phyloP scores from a whole-genome alignment of 2,888 invertebrate species.

The Ectemnius continuus region DNA sequence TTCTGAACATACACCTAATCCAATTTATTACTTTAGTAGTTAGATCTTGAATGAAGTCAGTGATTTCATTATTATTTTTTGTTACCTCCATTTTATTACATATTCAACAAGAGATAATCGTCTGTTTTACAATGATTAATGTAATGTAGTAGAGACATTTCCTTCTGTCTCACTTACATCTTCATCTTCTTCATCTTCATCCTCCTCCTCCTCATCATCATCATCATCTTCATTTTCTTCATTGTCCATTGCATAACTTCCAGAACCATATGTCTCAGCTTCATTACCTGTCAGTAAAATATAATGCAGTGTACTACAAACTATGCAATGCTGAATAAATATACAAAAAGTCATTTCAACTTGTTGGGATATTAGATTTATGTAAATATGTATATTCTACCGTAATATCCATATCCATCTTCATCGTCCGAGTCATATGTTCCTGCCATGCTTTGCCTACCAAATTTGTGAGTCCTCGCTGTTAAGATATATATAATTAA shows the following conservation, averaged over 20 bases:
- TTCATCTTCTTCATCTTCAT: conserved; percentile 56
- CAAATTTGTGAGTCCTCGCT: conserved; percentile 93
- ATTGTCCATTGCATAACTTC: conserved; percentile 64
- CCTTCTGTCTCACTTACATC: conserved; percentile 43
- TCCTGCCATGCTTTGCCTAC: conserved; percentile 86
- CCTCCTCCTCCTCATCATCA: conserved; percentile 79
- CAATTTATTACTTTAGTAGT: too few relatives aligned
- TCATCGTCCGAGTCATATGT: conserved; percentile 84
- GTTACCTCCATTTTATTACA: background rate
- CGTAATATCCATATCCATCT: conserved; percentile 79
- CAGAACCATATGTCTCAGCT: conserved; percentile 52
- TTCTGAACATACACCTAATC: too few relatives aligned
- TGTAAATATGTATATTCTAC: conserved; percentile 55
- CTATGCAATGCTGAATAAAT: background rate
- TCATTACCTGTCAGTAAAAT: conserved; percentile 59
- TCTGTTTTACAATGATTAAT: conserved; percentile 19
- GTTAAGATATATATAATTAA: conserved; percentile 59
- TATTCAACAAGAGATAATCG: background rate
- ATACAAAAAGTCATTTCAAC: background rate
- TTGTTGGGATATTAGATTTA: background rate
- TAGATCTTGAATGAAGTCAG: too few relatives aligned
- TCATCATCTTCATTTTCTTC: conserved; percentile 77
- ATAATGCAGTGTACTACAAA: conserved; percentile 7
- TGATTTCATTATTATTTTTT: too few relatives aligned
- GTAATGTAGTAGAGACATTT: conserved; percentile 26